These are phyloP conservation scores for Drosophila niveifrons DNA, from an alignment of 2,888 invertebrate genomes.

Conservation along the genomic window DNA sequence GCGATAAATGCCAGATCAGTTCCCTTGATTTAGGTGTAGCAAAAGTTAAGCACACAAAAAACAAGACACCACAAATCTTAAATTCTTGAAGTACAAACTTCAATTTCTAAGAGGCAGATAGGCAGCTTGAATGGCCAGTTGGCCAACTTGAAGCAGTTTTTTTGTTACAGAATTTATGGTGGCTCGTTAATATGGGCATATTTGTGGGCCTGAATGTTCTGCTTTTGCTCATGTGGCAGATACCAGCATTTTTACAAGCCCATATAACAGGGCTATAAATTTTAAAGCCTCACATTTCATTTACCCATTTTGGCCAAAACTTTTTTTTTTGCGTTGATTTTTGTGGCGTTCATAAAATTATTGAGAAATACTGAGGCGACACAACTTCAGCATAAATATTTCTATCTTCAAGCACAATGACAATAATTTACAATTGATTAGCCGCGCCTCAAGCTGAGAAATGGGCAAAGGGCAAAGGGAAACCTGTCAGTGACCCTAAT, in stretches of 20 bases:
- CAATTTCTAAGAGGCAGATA: constrained; percentile 29
- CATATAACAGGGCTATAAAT: constrained; percentile 51
- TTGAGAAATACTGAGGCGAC: constrained; percentile 2
- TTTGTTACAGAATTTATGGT: constrained; percentile 59
- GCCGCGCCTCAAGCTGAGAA: not conserved
- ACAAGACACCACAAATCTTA: not conserved
- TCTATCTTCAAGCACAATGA: constrained; percentile 5
- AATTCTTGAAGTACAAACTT: constrained; percentile 12
- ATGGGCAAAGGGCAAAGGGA: not conserved
- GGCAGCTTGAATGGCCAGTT: not conserved
- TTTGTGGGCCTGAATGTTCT: constrained; percentile 28
- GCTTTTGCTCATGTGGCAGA: constrained; percentile 29
- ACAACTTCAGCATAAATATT: constrained; percentile 10
- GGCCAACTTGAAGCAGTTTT: constrained; percentile 40
- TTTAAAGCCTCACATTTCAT: constrained; percentile 42
- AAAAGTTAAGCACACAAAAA: not conserved
- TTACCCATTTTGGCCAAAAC: constrained; percentile 14
- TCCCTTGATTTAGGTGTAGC: constrained; percentile 27
- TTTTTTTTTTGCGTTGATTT: constrained; percentile 15
- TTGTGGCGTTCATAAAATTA: constrained; percentile 14
- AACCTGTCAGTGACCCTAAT: constrained; percentile 13
- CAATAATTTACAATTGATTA: constrained; percentile 31
- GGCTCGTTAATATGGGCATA: constrained; percentile 43
- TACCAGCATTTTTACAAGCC: constrained; percentile 35
- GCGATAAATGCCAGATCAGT: constrained; percentile 21